These are phyloP conservation scores for Lasius platythorax DNA, from an alignment of 2,888 invertebrate genomes.

Conservation along the genomic window DNA sequence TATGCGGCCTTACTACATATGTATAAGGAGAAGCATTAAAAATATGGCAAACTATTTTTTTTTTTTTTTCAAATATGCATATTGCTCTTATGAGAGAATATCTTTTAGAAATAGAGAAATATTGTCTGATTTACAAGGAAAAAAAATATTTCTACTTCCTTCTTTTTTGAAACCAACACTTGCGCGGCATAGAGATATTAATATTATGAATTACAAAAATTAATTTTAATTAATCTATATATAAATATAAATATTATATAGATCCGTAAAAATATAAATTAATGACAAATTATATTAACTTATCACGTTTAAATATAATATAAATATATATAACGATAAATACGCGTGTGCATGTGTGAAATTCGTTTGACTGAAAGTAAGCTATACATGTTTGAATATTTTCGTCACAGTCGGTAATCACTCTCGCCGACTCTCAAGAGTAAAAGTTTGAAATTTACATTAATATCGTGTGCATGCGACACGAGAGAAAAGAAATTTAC, in stretches of 20 bases:
- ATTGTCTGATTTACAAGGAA: neutral
- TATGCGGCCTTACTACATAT: neutral
- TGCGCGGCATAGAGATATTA: neutral
- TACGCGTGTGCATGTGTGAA: neutral
- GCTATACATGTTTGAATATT: neutral
- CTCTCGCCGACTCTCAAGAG: slow-evolving; percentile 36
- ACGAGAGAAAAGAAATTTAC: slow-evolving; percentile 20
- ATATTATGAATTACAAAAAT: neutral
- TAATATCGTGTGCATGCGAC: slow-evolving; percentile 35
- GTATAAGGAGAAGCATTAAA: neutral
- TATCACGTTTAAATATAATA: neutral
- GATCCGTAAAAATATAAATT: neutral
- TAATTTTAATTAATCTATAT: neutral
- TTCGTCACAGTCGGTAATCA: slow-evolving; percentile 46
- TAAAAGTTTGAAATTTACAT: slow-evolving; percentile 50
- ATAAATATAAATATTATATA: neutral
- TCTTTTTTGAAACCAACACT: neutral
- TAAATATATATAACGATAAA: neutral
- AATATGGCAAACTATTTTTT: neutral
- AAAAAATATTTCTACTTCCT: neutral
- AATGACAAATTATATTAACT: neutral
- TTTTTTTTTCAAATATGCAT: neutral
- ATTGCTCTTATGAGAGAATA: neutral
- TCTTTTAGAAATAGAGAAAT: neutral
- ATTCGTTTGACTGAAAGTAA: slow-evolving; percentile 1